A percentile compares a stretch with the other conserved stretches of the same genome.
These are phyloP conservation scores for Pleuronectes platessa DNA, from an alignment of 2,113 vertebrate species.

Conservation along the genomic window DNA sequence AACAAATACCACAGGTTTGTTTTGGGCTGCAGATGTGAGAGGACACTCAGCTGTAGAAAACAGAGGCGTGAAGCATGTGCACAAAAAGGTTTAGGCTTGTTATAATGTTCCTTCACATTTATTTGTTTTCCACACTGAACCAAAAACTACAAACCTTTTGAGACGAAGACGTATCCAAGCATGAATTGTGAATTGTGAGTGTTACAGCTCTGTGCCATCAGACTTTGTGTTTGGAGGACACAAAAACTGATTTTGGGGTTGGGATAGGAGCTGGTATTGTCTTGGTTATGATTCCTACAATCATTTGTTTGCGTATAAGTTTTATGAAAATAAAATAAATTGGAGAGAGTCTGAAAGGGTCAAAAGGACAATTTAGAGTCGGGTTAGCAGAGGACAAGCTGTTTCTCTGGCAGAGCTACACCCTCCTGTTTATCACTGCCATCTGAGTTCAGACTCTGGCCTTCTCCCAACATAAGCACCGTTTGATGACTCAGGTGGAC, in stretches of 20 bases:
- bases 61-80: neutral
- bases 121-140: neutral
- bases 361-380: neutral
- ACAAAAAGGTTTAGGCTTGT: neutral
- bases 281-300: neutral
- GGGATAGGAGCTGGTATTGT: neutral
- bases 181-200: neutral
- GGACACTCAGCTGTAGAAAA: neutral
- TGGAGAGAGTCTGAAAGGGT: neutral
- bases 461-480: constrained; percentile 28
- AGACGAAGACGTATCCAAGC: neutral
- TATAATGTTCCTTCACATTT: constrained; percentile 1
- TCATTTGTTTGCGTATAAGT: neutral
- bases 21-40: neutral
- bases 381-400: constrained; percentile 25
- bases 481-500: constrained; percentile 64
- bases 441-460: constrained; percentile 27
- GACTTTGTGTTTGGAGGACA: neutral
- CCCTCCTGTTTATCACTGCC: constrained; percentile 32
- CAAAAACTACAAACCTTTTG: neutral
- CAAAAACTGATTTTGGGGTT: neutral
- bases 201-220: neutral
- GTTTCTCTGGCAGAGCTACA: constrained; percentile 8
- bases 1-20: neutral
- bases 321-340: neutral